Evolutionary conservation across 2,113 vertebrate genomes (phyloP), one percentile per base, ranked within the genome.

Genomic region (Protomyctophum bolini): DNA sequence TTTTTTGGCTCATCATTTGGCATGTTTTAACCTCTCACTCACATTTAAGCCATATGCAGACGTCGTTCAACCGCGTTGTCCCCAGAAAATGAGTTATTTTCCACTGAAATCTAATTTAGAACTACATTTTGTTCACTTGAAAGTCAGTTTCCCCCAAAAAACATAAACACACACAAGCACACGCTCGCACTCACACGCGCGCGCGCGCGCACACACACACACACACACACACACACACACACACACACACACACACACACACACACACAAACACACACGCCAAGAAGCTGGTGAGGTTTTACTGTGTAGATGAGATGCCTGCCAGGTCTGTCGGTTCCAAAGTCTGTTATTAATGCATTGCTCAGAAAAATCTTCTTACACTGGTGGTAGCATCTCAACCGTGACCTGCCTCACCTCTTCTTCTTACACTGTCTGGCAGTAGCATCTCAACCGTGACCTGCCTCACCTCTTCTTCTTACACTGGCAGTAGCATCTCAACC

Each of bases 1-100:
- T 41, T n/a, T 52, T 73, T 67, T 70, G 70, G 60, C 74, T 79
- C 66, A 52, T 71, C 41, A 55, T 67, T 12, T 73, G 47, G 29
- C 60, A 29, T 50, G 12, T 29, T 66, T 45, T 59, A 52, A 67
- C 72, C 51, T 56, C 61, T 41, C 33, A 41, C 33, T 41, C 33
- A 6, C 33, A 41, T 41, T 41, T 41, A 41, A 41, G 33, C 33
- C 33, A 41, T 41, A 6, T 41, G 33, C 33, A 41, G 33, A 41
- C 33, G 33, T 4, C 33, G 33, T 41, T 41, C 33, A 41, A 41
- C 33, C 33, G 33, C 33, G 33, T 6, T 41, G 33, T 41, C 33
- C 33, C 33, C 33, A 21, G 21, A 21, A 21, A 21, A 21, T 21
- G 2, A 21, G 21, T 21, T 21, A 21, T 21, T 21, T 21, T 21